These are phyloP conservation scores for Eleutherodactylus coqui DNA, from an alignment of 2,797 vertebrate genomes.

Conservation along the genomic window DNA sequence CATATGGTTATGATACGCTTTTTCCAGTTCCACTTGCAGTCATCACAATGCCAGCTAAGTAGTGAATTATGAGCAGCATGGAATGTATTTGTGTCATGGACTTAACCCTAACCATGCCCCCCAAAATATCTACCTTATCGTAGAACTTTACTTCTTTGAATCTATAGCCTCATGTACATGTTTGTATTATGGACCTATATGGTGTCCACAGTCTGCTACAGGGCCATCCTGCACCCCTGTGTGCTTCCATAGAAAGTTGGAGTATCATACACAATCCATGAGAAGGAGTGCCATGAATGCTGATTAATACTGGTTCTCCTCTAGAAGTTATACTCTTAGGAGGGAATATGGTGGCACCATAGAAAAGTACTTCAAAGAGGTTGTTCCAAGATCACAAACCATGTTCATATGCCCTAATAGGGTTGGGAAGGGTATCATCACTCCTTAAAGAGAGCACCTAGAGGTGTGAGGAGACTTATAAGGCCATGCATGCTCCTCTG, in stretches of 20 bases:
- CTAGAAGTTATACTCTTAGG: neutral
- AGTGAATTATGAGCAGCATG: constrained; percentile 52
- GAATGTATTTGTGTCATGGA: constrained; percentile 28
- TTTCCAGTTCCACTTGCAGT: constrained; percentile 44
- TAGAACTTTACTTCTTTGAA: neutral
- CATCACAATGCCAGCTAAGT: constrained; percentile 41
- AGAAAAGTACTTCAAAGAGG: no score
- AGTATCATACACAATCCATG: neutral
- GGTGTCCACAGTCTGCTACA: neutral
- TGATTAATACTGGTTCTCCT: neutral
- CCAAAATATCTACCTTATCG: neutral
- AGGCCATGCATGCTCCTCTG: no score
- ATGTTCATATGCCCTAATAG: no score
- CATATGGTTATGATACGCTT: constrained; percentile 62
- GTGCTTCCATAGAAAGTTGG: neutral
- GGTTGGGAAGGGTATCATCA: no score
- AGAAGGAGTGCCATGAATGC: neutral
- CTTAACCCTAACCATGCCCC: constrained; percentile 32
- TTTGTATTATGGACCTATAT: neutral
- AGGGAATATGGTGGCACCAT: no score
- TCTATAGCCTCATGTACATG: neutral
- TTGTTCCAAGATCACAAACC: no score
- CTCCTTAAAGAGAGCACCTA: no score
- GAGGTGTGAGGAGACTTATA: no score
- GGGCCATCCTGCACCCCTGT: neutral